phyloP scores from a whole-genome alignment of 2,113 vertebrate species.

The Boleophthalmus pectinirostris region DNA sequence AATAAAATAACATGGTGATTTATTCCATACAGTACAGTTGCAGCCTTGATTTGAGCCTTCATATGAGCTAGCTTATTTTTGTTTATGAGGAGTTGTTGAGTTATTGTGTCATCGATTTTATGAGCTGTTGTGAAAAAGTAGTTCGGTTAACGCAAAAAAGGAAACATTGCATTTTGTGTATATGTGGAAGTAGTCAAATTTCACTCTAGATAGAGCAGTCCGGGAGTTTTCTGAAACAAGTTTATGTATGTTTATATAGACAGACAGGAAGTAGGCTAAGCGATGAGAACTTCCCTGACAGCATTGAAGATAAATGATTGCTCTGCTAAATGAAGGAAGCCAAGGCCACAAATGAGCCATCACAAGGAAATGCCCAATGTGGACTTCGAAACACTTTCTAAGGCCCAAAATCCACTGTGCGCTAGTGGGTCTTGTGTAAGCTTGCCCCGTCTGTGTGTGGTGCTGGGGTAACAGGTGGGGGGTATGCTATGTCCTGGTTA shows the following conservation, averaged over 20 bases:
- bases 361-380: constrained; percentile 34
- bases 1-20: constrained; percentile 50
- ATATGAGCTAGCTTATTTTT: constrained; percentile 38
- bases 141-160: constrained; percentile 20
- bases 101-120: constrained; percentile 19
- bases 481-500: constrained; percentile 69
- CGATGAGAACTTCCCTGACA: constrained; percentile 58
- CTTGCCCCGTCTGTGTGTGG: constrained; percentile 68
- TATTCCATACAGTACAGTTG: constrained; percentile 33
- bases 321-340: constrained; percentile 66
- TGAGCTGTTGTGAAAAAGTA: constrained; percentile 2
- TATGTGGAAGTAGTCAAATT: constrained; percentile 21
- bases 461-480: constrained; percentile 71
- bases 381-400: constrained; percentile 48
- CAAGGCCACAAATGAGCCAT: constrained; percentile 68
- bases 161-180: constrained; percentile 26
- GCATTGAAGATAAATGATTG: constrained; percentile 62
- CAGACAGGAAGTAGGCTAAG: constrained; percentile 60
- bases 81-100: constrained; percentile 33
- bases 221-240: constrained; percentile 51
- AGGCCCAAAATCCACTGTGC: constrained; percentile 30
- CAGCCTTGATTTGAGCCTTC: constrained; percentile 27
- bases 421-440: constrained; percentile 47
- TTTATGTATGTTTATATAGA: constrained; percentile 57
- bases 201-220: constrained; percentile 29